Percentiles rank a stretch among this genome's conserved stretches.
These are phyloP conservation scores for Rhea americana DNA, from an alignment of 2,113 vertebrate genomes.

Conservation along the genomic window DNA sequence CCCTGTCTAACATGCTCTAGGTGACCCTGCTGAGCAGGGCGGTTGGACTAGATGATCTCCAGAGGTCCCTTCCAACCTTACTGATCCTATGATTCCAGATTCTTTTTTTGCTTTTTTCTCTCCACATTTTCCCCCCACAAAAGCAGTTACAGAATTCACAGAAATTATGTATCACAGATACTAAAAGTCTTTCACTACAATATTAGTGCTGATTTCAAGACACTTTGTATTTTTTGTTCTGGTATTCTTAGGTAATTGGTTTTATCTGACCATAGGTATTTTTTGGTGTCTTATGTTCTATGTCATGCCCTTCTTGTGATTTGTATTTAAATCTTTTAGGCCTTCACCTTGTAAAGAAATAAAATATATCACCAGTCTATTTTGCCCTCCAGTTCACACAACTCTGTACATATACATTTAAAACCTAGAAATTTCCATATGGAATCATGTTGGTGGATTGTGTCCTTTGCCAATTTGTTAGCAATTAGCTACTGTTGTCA, in stretches of 20 bases:
- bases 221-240: neutral
- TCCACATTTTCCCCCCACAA: neutral
- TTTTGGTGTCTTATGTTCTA: neutral
- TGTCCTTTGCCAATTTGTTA: neutral
- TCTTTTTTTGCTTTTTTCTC: neutral
- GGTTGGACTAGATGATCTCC: no score
- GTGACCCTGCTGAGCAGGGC: no score
- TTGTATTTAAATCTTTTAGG: neutral
- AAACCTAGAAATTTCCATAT: neutral
- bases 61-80: no score
- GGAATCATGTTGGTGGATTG: neutral
- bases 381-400: neutral
- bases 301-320: neutral
- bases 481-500: neutral
- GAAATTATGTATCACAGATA: neutral
- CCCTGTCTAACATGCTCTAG: no score
- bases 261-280: accelerated
- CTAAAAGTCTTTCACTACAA: neutral
- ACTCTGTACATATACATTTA: neutral
- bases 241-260: neutral
- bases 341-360: neutral
- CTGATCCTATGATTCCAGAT: neutral
- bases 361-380: neutral
- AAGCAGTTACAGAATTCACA: neutral
- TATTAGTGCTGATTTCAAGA: neutral